Base-by-base conservation (phyloP, 1,140 invertebrate species). In the Camponotus vicinus region DNA sequence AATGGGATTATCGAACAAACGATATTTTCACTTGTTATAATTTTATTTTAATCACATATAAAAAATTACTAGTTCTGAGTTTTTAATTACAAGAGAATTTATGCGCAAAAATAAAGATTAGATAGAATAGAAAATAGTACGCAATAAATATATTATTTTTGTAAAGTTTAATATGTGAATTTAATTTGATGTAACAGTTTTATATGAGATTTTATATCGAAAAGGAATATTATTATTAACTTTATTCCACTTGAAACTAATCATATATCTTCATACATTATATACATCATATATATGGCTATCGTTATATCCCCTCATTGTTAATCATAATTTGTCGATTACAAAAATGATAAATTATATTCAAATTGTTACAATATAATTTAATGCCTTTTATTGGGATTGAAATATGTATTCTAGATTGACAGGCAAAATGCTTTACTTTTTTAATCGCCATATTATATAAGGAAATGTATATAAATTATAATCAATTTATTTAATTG, bases 221-320 rank as follows among this genome's bases (percentile, higher is more conserved):
- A n/a, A 3, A 7, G 63, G 34, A 52, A 40, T 21, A 5, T 15
- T 21, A 40, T 55, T 37, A 1, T n/a, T 42, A 21, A 40, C 52
- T 80, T 69, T 80, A 80, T 80, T 80, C 52, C 78, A 70, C 45
- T 80, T 69, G 42, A 69, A 21, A 34, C 34, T 70, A n/a, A 80
- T 52, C 45, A 37, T 55, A 32, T 40, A 80, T 70, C 45, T 21
- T 21, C 21, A 21, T 27, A 40, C 6, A 40, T 40, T 40, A 40
- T 40, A 40, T 40, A 27, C 27, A 27, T 27, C 27, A 27, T 27
- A 27, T 27, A 67, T 67, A 3, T 66, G 34, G 9, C 32, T 18
- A 67, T 79, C 34, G 1, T 52, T 9, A 42, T 11, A 70, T 8
- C 0, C 27, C 1, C 27, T 27, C 27, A 1, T 27, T 69, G 34